phyloP scores from a whole-genome alignment of 2,113 vertebrate species.

The Leptobrachium ailaonicum region DNA sequence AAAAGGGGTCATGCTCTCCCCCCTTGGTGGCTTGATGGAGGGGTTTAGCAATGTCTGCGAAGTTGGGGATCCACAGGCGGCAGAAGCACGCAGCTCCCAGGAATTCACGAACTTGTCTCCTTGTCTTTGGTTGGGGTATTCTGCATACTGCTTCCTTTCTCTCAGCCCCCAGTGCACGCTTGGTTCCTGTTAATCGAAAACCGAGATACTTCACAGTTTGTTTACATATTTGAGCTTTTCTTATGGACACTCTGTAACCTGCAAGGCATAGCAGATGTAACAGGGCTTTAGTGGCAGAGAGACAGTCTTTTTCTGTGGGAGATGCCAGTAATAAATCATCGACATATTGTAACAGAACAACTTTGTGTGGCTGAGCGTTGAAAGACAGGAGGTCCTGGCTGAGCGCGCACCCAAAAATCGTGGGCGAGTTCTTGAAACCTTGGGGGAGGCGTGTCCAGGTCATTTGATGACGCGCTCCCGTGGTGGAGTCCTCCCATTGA shows the following conservation, averaged over 20 bases:
- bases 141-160: neutral
- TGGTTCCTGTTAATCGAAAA: neutral
- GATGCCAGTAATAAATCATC: neutral
- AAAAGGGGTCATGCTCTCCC: too few relatives aligned
- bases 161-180: neutral
- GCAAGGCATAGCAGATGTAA: neutral
- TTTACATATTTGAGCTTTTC: neutral
- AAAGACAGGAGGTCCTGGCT: neutral
- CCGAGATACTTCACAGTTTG: neutral
- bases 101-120: neutral
- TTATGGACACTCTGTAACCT: neutral
- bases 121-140: neutral
- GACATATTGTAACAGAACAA: neutral
- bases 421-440: neutral
- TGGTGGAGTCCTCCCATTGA: neutral
- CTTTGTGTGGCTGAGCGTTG: neutral
- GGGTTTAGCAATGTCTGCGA: neutral
- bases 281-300: neutral
- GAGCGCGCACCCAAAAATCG: neutral
- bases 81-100: neutral
- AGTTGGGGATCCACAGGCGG: neutral
- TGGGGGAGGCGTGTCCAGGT: neutral
- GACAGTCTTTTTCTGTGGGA: neutral
- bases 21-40: neutral
- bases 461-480: neutral